Evolutionary conservation across 1,140 invertebrate species (phyloP), one percentile per base, ranked within the genome.

Genomic region (Carcinoscorpius rotundicauda): DNA sequence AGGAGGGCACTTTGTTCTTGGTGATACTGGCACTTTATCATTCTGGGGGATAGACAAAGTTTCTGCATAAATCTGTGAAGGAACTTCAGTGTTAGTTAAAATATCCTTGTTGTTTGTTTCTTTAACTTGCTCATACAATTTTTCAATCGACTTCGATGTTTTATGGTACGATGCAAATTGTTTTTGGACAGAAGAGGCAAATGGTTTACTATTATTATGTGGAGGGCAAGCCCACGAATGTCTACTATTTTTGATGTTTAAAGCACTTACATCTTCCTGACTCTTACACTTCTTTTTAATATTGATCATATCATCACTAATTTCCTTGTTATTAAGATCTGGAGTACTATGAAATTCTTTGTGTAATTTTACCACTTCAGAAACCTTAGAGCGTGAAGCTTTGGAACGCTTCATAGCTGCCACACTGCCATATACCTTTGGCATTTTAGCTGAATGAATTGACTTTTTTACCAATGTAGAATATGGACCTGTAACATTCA

Each of bases 381-480:
- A 51, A 58, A 70, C 49, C 66, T 67, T 66, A 56, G 65, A 58
- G 70, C 63, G 61, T 63, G 64, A 69, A 59, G 63, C 68, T 81
- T 84, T 76, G 69, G 82, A 82, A 52, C 89, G 82, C 78, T 96
- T 96, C 92, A 96, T 96, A 77, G 95, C 91, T 0, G 92, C 89
- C 60, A 96, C 91, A 76, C 91, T 95, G 58, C 90, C 88, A 78
- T 95, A 96, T 49, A 95, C 91, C 71, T 86, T 81, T 3, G 82
- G 80, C 50, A 82, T 82, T 72, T 84, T 83, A 61, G 48, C 51
- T 50, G 52, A n/a, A 9, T 56, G n/a, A 52, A 57, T 29, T 57
- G 64, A 58, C 48, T 58, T 63, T 29, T 49, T 65, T 51, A 53
- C 60, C 55, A 64, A 51, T 5, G 64, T 63, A 70, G 73, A 59